A percentile compares a stretch with the other conserved stretches of the same genome.
Evolutionary conservation across 2,888 invertebrate species (phyloP).

Genomic region (Ennomos erosarius): DNA sequence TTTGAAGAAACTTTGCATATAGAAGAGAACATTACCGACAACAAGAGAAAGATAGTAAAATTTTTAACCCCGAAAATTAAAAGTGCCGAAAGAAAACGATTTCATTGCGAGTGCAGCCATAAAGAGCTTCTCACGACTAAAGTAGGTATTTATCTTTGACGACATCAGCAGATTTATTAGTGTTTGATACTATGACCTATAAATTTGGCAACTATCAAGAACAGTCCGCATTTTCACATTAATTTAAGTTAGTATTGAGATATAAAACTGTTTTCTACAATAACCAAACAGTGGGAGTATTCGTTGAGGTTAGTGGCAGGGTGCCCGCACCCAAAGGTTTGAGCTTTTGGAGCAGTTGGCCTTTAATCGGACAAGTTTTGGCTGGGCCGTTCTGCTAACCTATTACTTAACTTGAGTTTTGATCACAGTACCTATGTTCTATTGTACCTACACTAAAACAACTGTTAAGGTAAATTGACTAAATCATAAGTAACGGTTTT

Average conservation of each 20-base stretch:
- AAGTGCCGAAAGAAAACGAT: too few species aligned
- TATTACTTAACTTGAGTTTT: conserved; percentile 32
- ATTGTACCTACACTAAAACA: conserved; percentile 11
- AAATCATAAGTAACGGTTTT: conserved; percentile 8
- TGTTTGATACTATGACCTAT: too few species aligned
- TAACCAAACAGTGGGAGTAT: conserved; percentile 40
- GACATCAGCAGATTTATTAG: too few species aligned
- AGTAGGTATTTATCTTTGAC: too few species aligned
- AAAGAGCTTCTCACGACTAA: too few species aligned
- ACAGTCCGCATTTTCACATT: too few species aligned
- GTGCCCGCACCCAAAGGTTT: conserved; percentile 49
- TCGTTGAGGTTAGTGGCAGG: conserved; percentile 60
- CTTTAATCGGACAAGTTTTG: conserved; percentile 41
- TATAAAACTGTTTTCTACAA: conserved; percentile 16
- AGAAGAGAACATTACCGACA: too few species aligned
- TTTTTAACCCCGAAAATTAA: too few species aligned
- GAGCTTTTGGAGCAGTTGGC: conserved; percentile 38
- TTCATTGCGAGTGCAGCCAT: too few species aligned
- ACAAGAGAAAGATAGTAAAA: too few species aligned
- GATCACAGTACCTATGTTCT: conserved; percentile 12
- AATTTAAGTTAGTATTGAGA: conserved; percentile 12
- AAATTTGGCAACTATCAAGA: too few species aligned
- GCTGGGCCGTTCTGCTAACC: conserved; percentile 33
- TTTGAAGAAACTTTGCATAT: too few species aligned
- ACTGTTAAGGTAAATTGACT: background rate